Evolutionary conservation across 1,140 invertebrate species (phyloP), one percentile per base, ranked within the genome.

Genomic region (Antheraea pernyi): DNA sequence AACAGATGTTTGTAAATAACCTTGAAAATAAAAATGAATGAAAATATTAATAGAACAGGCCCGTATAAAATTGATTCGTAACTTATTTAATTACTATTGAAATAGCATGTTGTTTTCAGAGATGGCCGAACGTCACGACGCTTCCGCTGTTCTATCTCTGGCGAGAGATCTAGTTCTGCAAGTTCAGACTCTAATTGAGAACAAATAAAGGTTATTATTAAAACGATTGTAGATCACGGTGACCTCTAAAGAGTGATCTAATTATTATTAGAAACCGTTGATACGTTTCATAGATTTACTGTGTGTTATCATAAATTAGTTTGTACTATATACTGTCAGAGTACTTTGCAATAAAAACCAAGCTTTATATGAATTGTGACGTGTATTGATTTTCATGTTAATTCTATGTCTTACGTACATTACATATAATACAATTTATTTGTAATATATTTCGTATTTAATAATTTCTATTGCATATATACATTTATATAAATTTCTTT

Each of bases 81-180:
- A 19, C 11, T 48, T n/a, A 48, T 65, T 48, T 65, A 46, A 48
- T 65, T 16, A 18, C 65, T 59, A 59, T 46, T 59, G 9, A 59
- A 67, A 67, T 59, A 59, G n/a, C 16, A 63, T 65, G 19, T 92
- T 82, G 75, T 86, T 95, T 94, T 69, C 92, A 98, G 98, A 99
- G 96, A 98, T 98, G 98, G 98, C 98, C 0, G 98, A 99, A 88
- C 93, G 96, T 75, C 98, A 99, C 86, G 96, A 98, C 91, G 96
- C 96, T 0, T 94, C 95, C 75, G 94, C 95, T 19, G 95, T 98
- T n/a, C 88, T 99, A 19, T 94, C 95, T 74, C 93, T 98, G 71
- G 96, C 97, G 0, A 93, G 97, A 72, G 96, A 97, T 81, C 91
- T 98, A 19, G 97, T 98, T 5, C 92, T 97, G 59, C 96, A 98